Base-by-base conservation (phyloP, 53 echinoderm and acorn worm species). In the Echinarachnius parma region DNA sequence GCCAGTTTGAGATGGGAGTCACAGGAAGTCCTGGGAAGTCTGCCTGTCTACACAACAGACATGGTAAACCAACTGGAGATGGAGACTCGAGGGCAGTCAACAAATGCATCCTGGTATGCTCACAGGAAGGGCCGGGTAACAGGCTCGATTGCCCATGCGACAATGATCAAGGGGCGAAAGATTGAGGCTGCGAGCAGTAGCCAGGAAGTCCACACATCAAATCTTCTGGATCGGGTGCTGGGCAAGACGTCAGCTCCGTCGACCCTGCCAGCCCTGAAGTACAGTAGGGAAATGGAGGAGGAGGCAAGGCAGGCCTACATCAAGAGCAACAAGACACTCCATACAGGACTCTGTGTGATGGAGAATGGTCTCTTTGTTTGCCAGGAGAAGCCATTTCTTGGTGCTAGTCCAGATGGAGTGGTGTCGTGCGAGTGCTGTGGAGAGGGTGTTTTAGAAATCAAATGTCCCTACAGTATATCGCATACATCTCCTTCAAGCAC, bases 71-170 rank as follows among this genome's bases (percentile, higher is more conserved):
- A n/a, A n/a, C n/a, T n/a, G n/a, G n/a, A n/a, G n/a, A n/a, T n/a
- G n/a, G n/a, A n/a, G n/a, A n/a, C n/a, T n/a, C n/a, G n/a, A n/a
- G n/a, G n/a, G n/a, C n/a, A n/a, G n/a, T n/a, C n/a, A n/a, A n/a
- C n/a, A n/a, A n/a, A n/a, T n/a, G n/a, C n/a, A n/a, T n/a, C n/a
- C n/a, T n/a, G n/a, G n/a, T n/a, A n/a, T n/a, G n/a, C n/a, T n/a
- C n/a, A n/a, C n/a, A n/a, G n/a, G n/a, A n/a, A n/a, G n/a, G n/a
- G n/a, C n/a, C n/a, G 64, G 27, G 44, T 63, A 10, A 63, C 53
- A 4, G 74, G 54, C 18, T 74, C 53, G 4, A 37, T 0, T 9
- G 57, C 53, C 19, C 74, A 74, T 74, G 74, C 74, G 22, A 33
- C 56, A 24, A 33, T 74, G 20, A 74, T 39, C 22, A 10, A 37